A percentile compares a stretch with the other conserved stretches of the same genome.
These are phyloP conservation scores for Zhengitettix transpicula DNA, from an alignment of 2,888 invertebrate genomes.

Conservation along the genomic window DNA sequence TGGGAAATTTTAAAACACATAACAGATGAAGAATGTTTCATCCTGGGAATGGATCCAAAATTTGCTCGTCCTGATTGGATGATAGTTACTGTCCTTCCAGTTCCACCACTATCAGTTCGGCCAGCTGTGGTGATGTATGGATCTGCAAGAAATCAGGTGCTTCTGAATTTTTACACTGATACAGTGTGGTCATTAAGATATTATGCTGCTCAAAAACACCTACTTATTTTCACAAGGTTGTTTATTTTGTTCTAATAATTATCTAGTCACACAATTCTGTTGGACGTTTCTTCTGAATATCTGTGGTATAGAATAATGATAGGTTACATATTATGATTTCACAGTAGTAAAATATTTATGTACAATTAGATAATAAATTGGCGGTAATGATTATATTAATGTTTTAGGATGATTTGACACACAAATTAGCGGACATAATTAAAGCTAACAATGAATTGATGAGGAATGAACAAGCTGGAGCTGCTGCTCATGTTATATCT, in stretches of 20 bases:
- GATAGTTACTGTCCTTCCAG: conserved; percentile 93
- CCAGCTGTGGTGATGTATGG: conserved; percentile 99
- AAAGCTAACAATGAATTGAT: conserved; percentile 93
- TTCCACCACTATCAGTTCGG: conserved; percentile 88
- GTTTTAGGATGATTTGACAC: conserved; percentile 88
- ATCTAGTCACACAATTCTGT: no score
- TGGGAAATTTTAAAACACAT: conserved; percentile 58
- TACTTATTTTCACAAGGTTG: no score
- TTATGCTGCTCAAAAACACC: no score
- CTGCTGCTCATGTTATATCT: conserved; percentile 89
- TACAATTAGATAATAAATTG: neutral
- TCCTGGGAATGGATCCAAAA: conserved; percentile 92
- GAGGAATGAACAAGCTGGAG: conserved; percentile 90
- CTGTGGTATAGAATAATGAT: neutral
- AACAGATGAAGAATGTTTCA: conserved; percentile 85
- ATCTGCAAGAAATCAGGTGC: conserved; percentile 78
- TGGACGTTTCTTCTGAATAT: neutral
- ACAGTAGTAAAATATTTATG: neutral
- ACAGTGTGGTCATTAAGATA: no score
- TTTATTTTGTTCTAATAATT: no score
- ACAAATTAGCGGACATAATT: conserved; percentile 95
- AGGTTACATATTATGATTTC: neutral
- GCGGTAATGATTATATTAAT: conserved; percentile 2
- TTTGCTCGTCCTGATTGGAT: conserved; percentile 99
- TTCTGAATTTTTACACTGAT: neutral